Base-by-base conservation (phyloP, 2,797 vertebrate species). In the Kryptolebias ocellatus region DNA sequence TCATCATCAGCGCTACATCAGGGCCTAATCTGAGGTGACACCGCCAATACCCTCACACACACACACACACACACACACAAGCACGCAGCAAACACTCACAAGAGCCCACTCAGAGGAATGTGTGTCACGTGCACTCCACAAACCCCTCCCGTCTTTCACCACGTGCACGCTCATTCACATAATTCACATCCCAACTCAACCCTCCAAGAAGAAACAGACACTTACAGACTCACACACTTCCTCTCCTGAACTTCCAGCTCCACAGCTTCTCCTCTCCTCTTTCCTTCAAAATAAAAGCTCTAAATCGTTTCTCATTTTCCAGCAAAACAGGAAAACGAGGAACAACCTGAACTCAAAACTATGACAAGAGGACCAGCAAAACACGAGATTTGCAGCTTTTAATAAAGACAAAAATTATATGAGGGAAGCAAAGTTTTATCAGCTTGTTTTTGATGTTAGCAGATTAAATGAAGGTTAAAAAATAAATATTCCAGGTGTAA, bases 11-110 rank as follows among this genome's bases (percentile, higher is more conserved):
- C 56, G 17, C 75, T 1, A 3, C 80, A 79, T 79, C 83, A 76
- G 50, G 72, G 66, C 76, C 80, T 88, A 90, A 89, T 88, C 81
- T 79, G 82, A 89, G 85, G 85, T 83, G 88, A 89, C 87, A 78
- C 66, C 1, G 76, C 81, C 86, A 86, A 81, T 76, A 78, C 74
- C 78, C 70, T 55, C 67, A 3, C 62, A 47, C 76, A 45, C 10
- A 63, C 57, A 53, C 68, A 62, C 64, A 42, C 37, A 44, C 18
- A 15, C 37, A 18, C 54, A 60, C 17, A 55, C n/a, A 53, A 39
- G 42, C 39, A 14, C 45, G 46, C 24, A 53, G 31, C 31, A 34
- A 34, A 34, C 31, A 34, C 9, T 34, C 31, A 34, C 31, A 34
- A 34, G 31, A 34, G 31, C 31, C 31, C 31, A 34, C 20, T 46